Evolutionary conservation across 2,888 invertebrate genomes (phyloP).

Genomic region (Sinodicranocentrus sp.): DNA sequence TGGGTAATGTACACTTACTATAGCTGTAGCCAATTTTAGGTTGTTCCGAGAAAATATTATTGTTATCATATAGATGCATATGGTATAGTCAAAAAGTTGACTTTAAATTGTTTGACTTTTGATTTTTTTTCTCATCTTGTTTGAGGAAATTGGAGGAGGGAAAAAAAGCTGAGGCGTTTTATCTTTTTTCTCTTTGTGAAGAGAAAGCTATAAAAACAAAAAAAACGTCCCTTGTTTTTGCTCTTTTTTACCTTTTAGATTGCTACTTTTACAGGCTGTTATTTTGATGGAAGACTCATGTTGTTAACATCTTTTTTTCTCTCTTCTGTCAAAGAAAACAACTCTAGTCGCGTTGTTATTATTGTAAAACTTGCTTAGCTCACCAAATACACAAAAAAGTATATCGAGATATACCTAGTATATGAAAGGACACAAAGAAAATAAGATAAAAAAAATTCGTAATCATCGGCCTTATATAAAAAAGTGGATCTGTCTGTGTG

Average conservation of each 20-base stretch:
- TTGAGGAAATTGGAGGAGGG: constrained; percentile 14
- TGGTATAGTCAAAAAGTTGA: no score
- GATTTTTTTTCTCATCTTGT: constrained; percentile 29
- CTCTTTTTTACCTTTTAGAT: constrained; percentile 12
- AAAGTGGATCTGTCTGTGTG: background rate
- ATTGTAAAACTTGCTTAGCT: constrained; percentile 40
- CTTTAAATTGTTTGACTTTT: constrained; percentile 52
- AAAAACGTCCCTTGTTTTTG: background rate
- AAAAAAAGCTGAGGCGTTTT: background rate
- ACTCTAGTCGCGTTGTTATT: constrained; percentile 13
- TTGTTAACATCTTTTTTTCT: constrained; percentile 27
- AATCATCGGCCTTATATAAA: constrained; percentile 1
- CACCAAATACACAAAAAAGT: constrained; percentile 6
- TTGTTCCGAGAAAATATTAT: no score
- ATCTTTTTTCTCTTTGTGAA: constrained; percentile 5
- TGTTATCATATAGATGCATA: no score
- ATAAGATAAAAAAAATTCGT: background rate
- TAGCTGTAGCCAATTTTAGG: no score
- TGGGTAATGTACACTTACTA: no score
- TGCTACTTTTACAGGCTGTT: constrained; percentile 35
- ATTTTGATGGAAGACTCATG: constrained; percentile 45
- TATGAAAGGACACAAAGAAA: constrained; percentile 2
- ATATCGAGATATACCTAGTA: background rate
- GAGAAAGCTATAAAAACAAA: constrained; percentile 28
- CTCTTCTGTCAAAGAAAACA: constrained; percentile 11